Evolutionary conservation across 2,888 invertebrate species (phyloP), one percentile per base, ranked within the genome.

Genomic region (Camponotus fellah): DNA sequence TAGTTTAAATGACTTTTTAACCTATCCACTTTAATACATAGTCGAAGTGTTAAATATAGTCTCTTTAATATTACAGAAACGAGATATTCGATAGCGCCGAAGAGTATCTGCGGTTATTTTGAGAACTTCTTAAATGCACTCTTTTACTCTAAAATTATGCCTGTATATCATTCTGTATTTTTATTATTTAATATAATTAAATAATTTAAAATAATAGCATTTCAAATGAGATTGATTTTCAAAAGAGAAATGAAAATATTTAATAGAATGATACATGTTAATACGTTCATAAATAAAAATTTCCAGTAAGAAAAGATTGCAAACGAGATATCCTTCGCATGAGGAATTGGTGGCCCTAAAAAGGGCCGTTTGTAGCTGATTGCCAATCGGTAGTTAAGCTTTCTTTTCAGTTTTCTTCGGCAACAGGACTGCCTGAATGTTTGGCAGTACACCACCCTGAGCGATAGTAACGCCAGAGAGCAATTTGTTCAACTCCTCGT

Each of bases 381-480:
- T 37, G 17, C 8, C 82, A 77, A 66, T 86, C 43, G 6, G 10
- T 32, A 34, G 71, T 77, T 86, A 89, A 65, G 88, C 77, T 21
- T 84, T 91, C 75, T 93, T 93, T 87, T 93, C 94, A 0, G 97
- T 96, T 95, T 97, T 97, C 96, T 97, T 97, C 69, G 97, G 97
- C 76, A 98, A 93, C 2, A 98, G 95, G 21, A 97, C 96, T 6
- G 97, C 96, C 91, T 97, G 97, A 88, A 98, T 98, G 92, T 97
- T 97, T 0, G 98, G 98, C 92, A 98, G 94, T 0, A 98, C 98
- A 91, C 98, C 98, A 85, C 98, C 98, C 94, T 98, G 97, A 32
- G 97, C 97, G 92, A 98, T 98, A 14, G 97, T 97, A 0, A 98
- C 97, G 62, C 97, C 97, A 1, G 96, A 96, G 0, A 98, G 95